Base-by-base conservation (phyloP, 1,140 invertebrate genomes). In the Berghia stephanieae region DNA sequence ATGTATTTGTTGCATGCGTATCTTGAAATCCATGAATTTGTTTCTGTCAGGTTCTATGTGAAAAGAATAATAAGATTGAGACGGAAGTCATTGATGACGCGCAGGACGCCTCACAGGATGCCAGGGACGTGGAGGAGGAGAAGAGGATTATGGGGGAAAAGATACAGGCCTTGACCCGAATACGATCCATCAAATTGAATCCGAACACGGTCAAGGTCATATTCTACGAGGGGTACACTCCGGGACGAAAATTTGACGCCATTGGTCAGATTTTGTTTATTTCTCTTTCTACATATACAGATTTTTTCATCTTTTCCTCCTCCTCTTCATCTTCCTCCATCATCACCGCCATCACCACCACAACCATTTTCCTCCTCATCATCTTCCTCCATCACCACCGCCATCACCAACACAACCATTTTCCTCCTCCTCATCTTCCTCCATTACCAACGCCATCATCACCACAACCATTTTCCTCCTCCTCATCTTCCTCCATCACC, bases 251-350 rank as follows among this genome's bases (percentile, higher is more conserved):
- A 44, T 63, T 79, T 13, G 72, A 79, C 21, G 74, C 80, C 5
- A 60, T 79, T 78, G 83, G 83, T 84, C 71, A 43, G 78, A 68
- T 98, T 98, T 96, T 99, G 92, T n/a, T n/a, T n/a, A n/a, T n/a
- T n/a, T n/a, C n/a, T n/a, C n/a, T n/a, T n/a, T n/a, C n/a, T n/a
- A n/a, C n/a, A n/a, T n/a, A n/a, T n/a, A n/a, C n/a, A n/a, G n/a
- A n/a, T n/a, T n/a, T n/a, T n/a, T n/a, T n/a, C n/a, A n/a, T n/a
- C n/a, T n/a, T n/a, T n/a, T n/a, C n/a, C n/a, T n/a, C n/a, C n/a
- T n/a, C n/a, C n/a, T n/a, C n/a, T n/a, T n/a, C n/a, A n/a, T n/a
- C n/a, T n/a, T n/a, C n/a, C n/a, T n/a, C n/a, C n/a, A n/a, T n/a
- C n/a, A n/a, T n/a, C n/a, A n/a, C n/a, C n/a, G n/a, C n/a, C n/a